A percentile compares a stretch with the other conserved stretches of the same genome.
Evolutionary conservation across 2,113 vertebrate genomes (phyloP).

Genomic region (Pristiophorus japonicus): DNA sequence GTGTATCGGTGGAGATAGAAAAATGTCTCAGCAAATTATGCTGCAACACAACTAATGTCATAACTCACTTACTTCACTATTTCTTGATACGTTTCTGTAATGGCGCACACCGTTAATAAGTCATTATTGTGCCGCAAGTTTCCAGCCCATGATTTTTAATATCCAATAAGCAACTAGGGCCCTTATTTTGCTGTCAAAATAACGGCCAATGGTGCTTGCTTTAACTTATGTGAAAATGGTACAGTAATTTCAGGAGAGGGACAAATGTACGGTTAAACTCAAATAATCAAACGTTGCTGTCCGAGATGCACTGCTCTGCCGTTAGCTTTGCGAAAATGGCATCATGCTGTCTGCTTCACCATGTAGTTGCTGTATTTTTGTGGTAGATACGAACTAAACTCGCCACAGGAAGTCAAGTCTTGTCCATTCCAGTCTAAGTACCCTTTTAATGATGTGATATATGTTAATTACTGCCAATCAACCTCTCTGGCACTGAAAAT

Average conservation of each 20-base stretch:
- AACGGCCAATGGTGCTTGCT: not conserved
- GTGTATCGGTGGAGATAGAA: not conserved
- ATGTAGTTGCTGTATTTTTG: not conserved
- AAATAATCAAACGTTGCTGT: not conserved
- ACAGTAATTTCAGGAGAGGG: not conserved
- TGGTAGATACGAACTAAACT: not conserved
- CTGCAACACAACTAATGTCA: not conserved
- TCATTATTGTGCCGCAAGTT: not conserved
- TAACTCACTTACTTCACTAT: not conserved
- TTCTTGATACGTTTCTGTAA: not conserved
- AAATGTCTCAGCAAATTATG: not conserved
- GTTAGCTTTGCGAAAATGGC: not conserved
- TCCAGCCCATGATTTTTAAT: not conserved
- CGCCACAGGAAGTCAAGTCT: not conserved
- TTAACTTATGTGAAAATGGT: not conserved
- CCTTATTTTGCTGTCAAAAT: not conserved
- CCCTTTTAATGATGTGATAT: not conserved
- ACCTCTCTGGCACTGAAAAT: not conserved
- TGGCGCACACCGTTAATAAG: not conserved
- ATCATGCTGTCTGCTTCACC: not conserved
- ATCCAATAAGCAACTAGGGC: not conserved
- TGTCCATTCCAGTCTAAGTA: not conserved
- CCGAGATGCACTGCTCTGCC: not conserved
- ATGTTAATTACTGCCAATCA: not conserved
- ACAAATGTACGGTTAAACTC: not conserved